Base-by-base conservation (phyloP, 2,888 invertebrate species). In the Leptothorax acervorum region DNA sequence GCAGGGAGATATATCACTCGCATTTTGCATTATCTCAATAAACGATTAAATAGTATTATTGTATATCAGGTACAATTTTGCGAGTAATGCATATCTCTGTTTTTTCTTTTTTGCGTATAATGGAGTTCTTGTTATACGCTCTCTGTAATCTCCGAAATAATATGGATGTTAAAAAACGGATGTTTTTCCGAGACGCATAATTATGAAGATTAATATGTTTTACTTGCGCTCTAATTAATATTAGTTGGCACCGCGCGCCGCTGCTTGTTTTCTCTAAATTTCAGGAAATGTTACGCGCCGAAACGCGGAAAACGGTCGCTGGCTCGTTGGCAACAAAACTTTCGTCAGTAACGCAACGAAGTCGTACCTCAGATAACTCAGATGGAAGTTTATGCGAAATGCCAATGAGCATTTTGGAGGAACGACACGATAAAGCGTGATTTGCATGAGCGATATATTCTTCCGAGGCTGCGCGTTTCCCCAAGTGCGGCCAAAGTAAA, bases 251-350 rank as follows among this genome's bases (percentile, higher is more conserved):
- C 1, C 45, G 70, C 28, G 53, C 28, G 53, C 45, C 31, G 31
- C 23, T 35, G 35, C 45, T 51, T 23, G 79, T 71, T 81, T 71
- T 60, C 71, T 71, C 79, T 5, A 71, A 71, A 81, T 81, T 70
- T 71, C 39, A 18, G 71, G 31, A 48, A 79, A 79, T 15, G 35
- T 70, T 5, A 23, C 11, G 23, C 2, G 18, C 12, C 42, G 45
- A 31, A 62, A 39, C 74, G n/a, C 23, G 3, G 28, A 76, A 45
- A 57, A 11, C 45, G 45, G 68, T 42, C n/a, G 42, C 42, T 23
- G 23, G 42, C 76, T 28, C 18, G 55, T 31, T 28, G 55, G 45
- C 6, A 23, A 42, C 48, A 23, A 23, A 53, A 60, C 18, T 57
- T 42, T 31, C 45, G 23, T 4, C 23, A 11, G n/a, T 18, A 39